Conservation (phyloP, 2,888 invertebrate genomes). For the Schizotus pectinicornis region DNA sequence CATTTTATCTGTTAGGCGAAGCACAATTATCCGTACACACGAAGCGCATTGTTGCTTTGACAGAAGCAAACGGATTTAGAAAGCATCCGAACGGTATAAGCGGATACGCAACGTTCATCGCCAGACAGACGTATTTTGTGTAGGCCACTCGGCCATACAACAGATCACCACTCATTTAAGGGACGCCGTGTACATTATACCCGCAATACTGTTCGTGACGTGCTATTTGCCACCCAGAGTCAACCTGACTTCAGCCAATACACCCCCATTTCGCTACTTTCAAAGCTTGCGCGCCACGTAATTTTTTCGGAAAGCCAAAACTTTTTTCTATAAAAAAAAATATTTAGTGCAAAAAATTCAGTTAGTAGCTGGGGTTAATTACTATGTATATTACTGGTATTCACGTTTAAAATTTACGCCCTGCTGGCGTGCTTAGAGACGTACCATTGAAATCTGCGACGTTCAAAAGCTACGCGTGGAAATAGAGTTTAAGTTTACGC, state of each 20-base stretch:
- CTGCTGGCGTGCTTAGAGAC: background rate
- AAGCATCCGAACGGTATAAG: slow-evolving; percentile 32
- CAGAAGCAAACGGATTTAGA: slow-evolving; percentile 26
- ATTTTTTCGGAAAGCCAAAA: too few species aligned
- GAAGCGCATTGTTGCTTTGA: slow-evolving; percentile 29
- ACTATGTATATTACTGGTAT: too few species aligned
- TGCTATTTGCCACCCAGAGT: too few species aligned
- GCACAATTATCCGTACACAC: slow-evolving; percentile 28
- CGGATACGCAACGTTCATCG: slow-evolving; percentile 28
- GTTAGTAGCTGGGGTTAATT: too few species aligned
- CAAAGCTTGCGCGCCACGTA: too few species aligned
- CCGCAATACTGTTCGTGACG: slow-evolving; percentile 6
- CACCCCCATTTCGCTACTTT: too few species aligned
- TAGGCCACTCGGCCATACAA: slow-evolving; percentile 12
- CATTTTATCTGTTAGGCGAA: slow-evolving; percentile 29
- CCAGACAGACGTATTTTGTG: slow-evolving; percentile 19
- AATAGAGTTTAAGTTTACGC: background rate
- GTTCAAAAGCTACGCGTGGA: background rate
- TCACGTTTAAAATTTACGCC: too few species aligned
- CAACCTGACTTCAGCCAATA: too few species aligned
- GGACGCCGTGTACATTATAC: slow-evolving; percentile 10
- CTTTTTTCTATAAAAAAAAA: too few species aligned
- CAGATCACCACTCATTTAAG: slow-evolving; percentile 20
- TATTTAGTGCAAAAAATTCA: too few species aligned
- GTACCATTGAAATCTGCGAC: slow-evolving; percentile 6